Conservation (phyloP, 1,140 invertebrate genomes). For the Platyscapa corneri region DNA sequence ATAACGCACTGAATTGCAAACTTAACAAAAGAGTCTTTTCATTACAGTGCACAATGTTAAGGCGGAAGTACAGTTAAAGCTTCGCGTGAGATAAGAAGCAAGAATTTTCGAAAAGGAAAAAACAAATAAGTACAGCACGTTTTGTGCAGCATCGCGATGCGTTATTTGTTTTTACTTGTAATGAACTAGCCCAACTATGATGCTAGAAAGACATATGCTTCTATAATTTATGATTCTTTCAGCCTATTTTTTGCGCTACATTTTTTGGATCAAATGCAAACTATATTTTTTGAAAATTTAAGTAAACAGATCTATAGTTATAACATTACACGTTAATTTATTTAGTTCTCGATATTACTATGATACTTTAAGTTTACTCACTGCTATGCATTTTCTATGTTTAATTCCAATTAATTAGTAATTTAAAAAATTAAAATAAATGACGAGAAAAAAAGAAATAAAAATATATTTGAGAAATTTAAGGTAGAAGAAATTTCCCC, state of each 20-base stretch:
- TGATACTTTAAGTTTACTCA: too few relatives aligned
- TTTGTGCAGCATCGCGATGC: not conserved
- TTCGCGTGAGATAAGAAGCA: constrained; percentile 31
- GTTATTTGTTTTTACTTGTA: not conserved
- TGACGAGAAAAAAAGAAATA: too few relatives aligned
- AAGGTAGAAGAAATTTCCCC: too few relatives aligned
- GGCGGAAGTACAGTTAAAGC: constrained; percentile 4
- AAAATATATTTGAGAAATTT: too few relatives aligned
- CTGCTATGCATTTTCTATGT: too few relatives aligned
- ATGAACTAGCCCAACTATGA: not conserved
- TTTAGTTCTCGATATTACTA: too few relatives aligned
- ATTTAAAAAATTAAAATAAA: too few relatives aligned
- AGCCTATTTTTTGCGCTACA: constrained; percentile 10
- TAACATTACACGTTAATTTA: too few relatives aligned
- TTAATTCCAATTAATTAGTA: too few relatives aligned
- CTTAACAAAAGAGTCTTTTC: not conserved
- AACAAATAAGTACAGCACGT: not conserved
- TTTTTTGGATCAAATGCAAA: constrained; percentile 13
- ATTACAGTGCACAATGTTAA: not conserved
- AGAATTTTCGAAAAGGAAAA: constrained; percentile 10
- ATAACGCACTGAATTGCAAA: not conserved
- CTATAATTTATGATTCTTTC: constrained; percentile 23
- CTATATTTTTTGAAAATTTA: constrained; percentile 55
- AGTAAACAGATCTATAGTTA: constrained; percentile 66
- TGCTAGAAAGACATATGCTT: constrained; percentile 12